phyloP scores from a whole-genome alignment of 2,888 invertebrate species.

The Acrocyrtus sp. region DNA sequence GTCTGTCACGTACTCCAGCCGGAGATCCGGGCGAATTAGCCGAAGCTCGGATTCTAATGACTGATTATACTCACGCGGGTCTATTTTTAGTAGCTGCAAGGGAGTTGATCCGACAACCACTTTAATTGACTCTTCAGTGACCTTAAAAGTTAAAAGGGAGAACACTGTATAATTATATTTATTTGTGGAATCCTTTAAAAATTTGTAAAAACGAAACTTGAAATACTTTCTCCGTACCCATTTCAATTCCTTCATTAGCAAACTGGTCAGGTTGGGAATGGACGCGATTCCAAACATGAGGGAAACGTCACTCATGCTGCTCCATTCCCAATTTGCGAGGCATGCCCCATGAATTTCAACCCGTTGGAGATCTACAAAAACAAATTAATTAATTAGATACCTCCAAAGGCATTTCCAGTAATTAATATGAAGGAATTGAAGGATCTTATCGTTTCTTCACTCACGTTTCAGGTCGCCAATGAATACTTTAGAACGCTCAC shows the following conservation, averaged over 20 bases:
- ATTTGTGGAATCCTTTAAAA: too few species aligned
- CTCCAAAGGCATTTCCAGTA: neutral
- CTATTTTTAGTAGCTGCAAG: slow-evolving; percentile 46
- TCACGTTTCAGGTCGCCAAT: slow-evolving; percentile 51
- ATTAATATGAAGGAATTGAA: neutral
- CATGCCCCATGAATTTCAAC: slow-evolving; percentile 56
- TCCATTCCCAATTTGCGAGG: slow-evolving; percentile 56
- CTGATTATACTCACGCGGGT: slow-evolving; percentile 48
- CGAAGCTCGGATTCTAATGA: slow-evolving; percentile 34
- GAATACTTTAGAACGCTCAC: slow-evolving; percentile 19
- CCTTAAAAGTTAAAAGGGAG: slow-evolving; percentile 27
- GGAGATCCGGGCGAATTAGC: slow-evolving; percentile 23
- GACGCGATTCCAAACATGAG: slow-evolving; percentile 49
- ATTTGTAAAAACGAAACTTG: too few species aligned
- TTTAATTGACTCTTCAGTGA: slow-evolving; percentile 49
- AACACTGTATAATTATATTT: too few species aligned
- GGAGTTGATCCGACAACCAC: slow-evolving; percentile 33
- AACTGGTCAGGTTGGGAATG: slow-evolving; percentile 51
- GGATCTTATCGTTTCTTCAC: slow-evolving; percentile 2
- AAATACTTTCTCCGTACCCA: too few species aligned
- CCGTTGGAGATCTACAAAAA: slow-evolving; percentile 46
- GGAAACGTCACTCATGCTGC: slow-evolving; percentile 50
- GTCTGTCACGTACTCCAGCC: slow-evolving; percentile 45
- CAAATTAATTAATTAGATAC: neutral
- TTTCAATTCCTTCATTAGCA: slow-evolving; percentile 56